A percentile compares a stretch with the other conserved stretches of the same genome.
Conservation (phyloP, 2,888 invertebrate species). For the Agrochola lota region DNA sequence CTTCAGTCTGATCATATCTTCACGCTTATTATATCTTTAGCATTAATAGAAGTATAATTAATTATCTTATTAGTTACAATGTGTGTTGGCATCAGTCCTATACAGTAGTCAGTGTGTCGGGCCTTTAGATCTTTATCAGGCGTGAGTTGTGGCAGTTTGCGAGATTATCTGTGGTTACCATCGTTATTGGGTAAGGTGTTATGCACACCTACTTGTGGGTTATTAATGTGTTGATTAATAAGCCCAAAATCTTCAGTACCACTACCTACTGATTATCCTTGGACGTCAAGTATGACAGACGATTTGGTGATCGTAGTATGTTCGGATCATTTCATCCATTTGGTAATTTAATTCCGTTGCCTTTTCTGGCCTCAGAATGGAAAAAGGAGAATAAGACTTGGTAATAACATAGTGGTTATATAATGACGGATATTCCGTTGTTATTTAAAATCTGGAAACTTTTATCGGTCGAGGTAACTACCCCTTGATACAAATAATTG, state of each 20-base stretch:
- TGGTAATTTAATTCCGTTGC: too few species aligned
- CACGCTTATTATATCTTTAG: conserved; percentile 23
- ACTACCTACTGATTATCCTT: neutral
- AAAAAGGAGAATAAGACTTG: neutral
- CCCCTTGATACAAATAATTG: too few species aligned
- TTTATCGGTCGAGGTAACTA: neutral
- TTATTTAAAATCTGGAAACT: neutral
- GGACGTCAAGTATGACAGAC: neutral
- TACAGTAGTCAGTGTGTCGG: conserved; percentile 35
- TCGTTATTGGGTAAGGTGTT: conserved; percentile 36
- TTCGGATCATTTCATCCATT: too few species aligned
- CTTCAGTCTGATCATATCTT: conserved; percentile 36
- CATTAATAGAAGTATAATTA: conserved; percentile 50
- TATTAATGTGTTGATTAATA: conserved; percentile 1
- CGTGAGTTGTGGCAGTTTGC: conserved; percentile 46
- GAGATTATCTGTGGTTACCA: conserved; percentile 21
- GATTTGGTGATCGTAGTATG: too few species aligned
- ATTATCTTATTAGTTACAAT: conserved; percentile 45
- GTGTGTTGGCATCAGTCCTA: conserved; percentile 39
- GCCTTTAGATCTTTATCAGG: conserved; percentile 39
- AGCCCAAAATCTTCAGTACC: neutral
- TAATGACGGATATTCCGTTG: neutral
- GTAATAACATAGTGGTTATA: neutral
- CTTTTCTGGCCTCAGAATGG: neutral
- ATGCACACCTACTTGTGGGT: conserved; percentile 4